Conservation (phyloP, 2,113 vertebrate species). For the Oophaga pumilio region DNA sequence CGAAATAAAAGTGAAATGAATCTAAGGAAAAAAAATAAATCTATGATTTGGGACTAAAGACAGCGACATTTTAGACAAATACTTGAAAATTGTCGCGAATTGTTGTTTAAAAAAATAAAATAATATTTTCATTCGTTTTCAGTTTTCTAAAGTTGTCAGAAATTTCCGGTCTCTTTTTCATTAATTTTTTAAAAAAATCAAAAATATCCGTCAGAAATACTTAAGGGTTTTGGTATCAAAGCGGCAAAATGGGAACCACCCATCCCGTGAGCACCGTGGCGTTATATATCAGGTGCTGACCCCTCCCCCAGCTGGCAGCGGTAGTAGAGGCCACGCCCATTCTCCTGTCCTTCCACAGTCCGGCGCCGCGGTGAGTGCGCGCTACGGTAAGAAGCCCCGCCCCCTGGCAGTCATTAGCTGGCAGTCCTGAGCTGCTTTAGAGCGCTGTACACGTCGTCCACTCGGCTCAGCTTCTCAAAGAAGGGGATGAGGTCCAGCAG, state of each 20-base stretch:
- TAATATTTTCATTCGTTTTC: not conserved
- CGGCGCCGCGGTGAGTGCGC: not conserved
- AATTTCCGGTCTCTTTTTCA: not conserved
- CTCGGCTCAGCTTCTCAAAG: conserved; percentile 93
- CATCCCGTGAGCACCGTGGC: not conserved
- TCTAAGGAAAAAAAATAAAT: not conserved
- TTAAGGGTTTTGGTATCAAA: conserved; percentile 24
- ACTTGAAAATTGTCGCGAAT: not conserved
- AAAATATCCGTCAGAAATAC: conserved; percentile 20
- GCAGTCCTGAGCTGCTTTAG: conserved; percentile 87
- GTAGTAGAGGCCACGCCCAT: not conserved
- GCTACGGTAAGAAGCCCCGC: not conserved
- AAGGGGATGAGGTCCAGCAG: conserved; percentile 94
- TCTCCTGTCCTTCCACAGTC: conserved; percentile 6
- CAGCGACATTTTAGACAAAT: not conserved
- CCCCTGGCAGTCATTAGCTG: conserved; percentile 77
- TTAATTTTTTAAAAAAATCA: not conserved
- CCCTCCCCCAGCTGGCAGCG: not conserved
- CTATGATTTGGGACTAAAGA: not conserved
- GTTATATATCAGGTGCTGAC: not conserved
- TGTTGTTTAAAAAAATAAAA: not conserved
- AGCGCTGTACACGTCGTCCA: conserved; percentile 87
- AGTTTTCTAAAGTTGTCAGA: not conserved
- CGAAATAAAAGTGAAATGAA: not conserved
- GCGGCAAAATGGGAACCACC: not conserved